Evolutionary conservation across 1,140 invertebrate genomes (phyloP).

Genomic region (Halesus radiatus): DNA sequence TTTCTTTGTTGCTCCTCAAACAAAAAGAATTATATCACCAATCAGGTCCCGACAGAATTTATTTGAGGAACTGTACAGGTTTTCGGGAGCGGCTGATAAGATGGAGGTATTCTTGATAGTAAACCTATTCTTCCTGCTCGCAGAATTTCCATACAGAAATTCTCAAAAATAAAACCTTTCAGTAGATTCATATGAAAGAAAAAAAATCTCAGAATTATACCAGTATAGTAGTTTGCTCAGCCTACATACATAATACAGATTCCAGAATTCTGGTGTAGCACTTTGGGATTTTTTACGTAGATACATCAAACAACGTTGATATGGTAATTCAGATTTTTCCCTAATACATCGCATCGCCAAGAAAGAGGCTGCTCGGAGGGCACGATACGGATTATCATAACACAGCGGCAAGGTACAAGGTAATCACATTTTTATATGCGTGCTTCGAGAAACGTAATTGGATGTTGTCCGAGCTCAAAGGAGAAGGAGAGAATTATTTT

Average conservation of each 20-base stretch:
- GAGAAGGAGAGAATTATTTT: constrained; percentile 44
- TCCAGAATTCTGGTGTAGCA: neutral
- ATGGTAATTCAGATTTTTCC: constrained; percentile 27
- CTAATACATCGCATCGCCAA: constrained; percentile 24
- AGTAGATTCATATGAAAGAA: no score
- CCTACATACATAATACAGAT: neutral
- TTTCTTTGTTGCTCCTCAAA: no score
- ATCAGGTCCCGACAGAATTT: no score
- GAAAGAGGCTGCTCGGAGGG: neutral
- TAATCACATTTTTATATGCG: constrained; percentile 54
- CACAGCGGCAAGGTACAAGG: constrained; percentile 43
- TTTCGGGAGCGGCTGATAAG: no score
- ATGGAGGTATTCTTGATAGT: no score
- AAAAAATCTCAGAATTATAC: no score
- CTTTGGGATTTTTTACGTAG: neutral
- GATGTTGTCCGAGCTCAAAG: constrained; percentile 52
- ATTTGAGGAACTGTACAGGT: no score
- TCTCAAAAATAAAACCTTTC: no score
- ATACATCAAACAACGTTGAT: constrained; percentile 30
- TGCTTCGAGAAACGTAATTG: constrained; percentile 47
- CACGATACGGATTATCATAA: constrained; percentile 47
- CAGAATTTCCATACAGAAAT: no score
- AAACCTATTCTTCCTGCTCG: no score
- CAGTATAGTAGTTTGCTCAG: no score
- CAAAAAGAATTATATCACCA: no score